Evolutionary conservation across 2,797 vertebrate species (phyloP).

Genomic region (Austrolebias charrua): DNA sequence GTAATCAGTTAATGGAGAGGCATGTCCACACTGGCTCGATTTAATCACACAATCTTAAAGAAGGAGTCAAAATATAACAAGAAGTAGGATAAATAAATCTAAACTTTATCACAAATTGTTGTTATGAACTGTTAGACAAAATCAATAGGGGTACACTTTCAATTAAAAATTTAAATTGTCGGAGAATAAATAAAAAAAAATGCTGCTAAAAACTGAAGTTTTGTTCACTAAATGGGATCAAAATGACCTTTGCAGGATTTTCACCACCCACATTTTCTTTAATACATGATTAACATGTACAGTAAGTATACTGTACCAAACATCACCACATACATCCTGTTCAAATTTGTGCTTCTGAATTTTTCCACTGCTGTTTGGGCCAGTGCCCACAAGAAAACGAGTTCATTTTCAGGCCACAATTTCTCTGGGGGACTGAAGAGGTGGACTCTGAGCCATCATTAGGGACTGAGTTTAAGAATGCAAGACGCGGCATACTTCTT

Average conservation of each 20-base stretch:
- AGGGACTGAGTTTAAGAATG: not conserved
- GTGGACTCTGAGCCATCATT: conserved; percentile 9
- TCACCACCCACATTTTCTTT: too few species aligned
- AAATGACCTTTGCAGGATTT: too few species aligned
- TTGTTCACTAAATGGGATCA: too few species aligned
- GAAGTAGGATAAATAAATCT: not conserved
- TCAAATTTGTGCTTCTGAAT: conserved; percentile 38
- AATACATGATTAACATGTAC: not conserved
- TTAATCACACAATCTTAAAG: not conserved
- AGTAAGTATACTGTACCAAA: conserved; percentile 12
- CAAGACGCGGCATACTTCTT: not conserved
- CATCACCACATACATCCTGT: conserved; percentile 49
- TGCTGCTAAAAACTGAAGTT: too few species aligned
- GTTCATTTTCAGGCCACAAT: conserved; percentile 57
- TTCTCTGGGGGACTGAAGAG: conserved; percentile 34
- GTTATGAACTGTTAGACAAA: not conserved
- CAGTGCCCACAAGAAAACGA: conserved; percentile 45
- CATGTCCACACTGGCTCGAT: not conserved
- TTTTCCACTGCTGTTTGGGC: not conserved
- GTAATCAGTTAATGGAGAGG: conserved; percentile 71
- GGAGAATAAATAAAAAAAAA: too few species aligned
- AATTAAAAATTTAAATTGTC: too few species aligned
- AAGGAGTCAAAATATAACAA: not conserved
- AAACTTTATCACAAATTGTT: not conserved
- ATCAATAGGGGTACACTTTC: not conserved